Evolutionary conservation across 1,140 invertebrate genomes (phyloP).

Genomic region (Odontomachus brunneus): DNA sequence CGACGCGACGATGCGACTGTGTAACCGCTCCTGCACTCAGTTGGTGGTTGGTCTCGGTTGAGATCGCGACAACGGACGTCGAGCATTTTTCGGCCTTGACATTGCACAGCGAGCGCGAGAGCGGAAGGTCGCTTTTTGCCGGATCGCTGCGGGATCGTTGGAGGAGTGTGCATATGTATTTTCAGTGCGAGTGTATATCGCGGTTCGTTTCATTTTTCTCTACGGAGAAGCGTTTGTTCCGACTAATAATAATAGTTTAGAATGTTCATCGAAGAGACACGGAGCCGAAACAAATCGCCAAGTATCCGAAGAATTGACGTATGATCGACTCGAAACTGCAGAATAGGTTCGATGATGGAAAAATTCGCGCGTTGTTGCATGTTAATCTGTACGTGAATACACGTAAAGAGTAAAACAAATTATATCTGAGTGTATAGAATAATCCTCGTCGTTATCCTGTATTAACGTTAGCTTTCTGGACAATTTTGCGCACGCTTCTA

Average conservation of each 20-base stretch:
- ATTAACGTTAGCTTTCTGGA: no score
- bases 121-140: slow-evolving; percentile 2
- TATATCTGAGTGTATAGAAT: no score
- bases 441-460: no score
- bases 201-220: no score
- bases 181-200: slow-evolving; percentile 11
- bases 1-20: slow-evolving; percentile 41
- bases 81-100: slow-evolving; percentile 40
- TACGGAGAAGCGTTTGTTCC: background rate
- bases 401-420: no score
- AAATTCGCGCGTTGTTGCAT: no score
- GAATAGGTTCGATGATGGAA: no score
- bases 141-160: background rate
- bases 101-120: slow-evolving; percentile 32
- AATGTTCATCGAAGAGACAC: background rate
- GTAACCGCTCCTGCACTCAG: slow-evolving; percentile 54
- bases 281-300: no score
- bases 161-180: slow-evolving; percentile 8
- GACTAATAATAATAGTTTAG: background rate
- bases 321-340: no score
- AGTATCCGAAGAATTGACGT: no score
- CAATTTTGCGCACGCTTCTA: no score
- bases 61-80: slow-evolving; percentile 40
- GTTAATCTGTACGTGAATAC: no score
- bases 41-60: slow-evolving; percentile 61